Base-by-base conservation (phyloP, 2,888 invertebrate genomes). In the Amphipoea lucens region DNA sequence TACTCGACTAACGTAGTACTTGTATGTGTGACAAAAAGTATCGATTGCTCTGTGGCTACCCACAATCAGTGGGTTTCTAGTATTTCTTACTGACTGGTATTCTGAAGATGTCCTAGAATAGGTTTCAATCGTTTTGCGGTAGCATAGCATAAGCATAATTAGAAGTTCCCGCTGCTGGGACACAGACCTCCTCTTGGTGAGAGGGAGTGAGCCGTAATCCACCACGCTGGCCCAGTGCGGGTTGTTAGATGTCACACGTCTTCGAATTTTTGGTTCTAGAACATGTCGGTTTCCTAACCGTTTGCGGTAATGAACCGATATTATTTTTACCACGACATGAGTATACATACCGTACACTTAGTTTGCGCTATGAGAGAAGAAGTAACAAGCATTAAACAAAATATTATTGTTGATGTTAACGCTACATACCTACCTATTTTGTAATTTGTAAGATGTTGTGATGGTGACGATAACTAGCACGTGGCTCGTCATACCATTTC, bases 1-100 rank as follows among this genome's bases (percentile, higher is more conserved):
- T 57, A 62, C 69, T 40, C 23, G 36, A n/a, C 66, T n/a, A 29
- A 66, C 29, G 29, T 62, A 6, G 23, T 51, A 76, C 66, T 66
- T 36, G 45, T 75, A 63, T 40, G 72, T 80, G 80, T 82, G 71
- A 79, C 76, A 79, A 83, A 79, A 85, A 71, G 85, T 88, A 90
- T 90, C 76, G 67, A 87, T 88, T 90, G 29, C 89, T 70, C 74
- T 90, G 90, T 83, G 91, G 88, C 72, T 88, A 68, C 83, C 88
- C 86, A 82, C 87, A 87, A 74, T 79, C 78, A 78, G 51, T 36
- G n/a, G 69, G 45, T 79, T 77, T 88, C 83, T 85, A 79, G 51
- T 81, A 57, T 90, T 90, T 82, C 84, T 45, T 77, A 71, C 45
- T 67, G 48, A 72, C 45, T 65, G 57, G 69, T 66, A 77, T 76